Evolutionary conservation across 1,140 invertebrate genomes (phyloP).

Genomic region (Calosoma granatense): DNA sequence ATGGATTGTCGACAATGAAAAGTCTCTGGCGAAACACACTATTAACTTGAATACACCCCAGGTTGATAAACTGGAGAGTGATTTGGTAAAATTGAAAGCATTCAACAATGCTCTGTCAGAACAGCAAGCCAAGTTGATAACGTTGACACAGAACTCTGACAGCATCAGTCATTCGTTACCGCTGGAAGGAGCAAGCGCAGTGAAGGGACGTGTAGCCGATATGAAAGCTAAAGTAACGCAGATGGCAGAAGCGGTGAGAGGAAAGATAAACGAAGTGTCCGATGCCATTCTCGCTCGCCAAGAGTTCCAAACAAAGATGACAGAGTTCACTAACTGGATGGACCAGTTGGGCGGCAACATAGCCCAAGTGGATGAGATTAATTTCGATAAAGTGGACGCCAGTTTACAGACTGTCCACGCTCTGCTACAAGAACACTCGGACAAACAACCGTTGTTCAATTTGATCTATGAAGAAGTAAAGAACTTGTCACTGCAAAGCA

Average conservation of each 20-base stretch:
- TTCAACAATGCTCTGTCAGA: slow-evolving; percentile 73
- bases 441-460: slow-evolving; percentile 62
- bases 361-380: slow-evolving; percentile 68
- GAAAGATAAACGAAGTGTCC: slow-evolving; percentile 65
- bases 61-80: slow-evolving; percentile 59
- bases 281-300: slow-evolving; percentile 69
- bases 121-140: slow-evolving; percentile 69
- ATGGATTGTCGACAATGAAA: slow-evolving; percentile 61
- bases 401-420: slow-evolving; percentile 68
- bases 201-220: slow-evolving; percentile 60
- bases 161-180: slow-evolving; percentile 62
- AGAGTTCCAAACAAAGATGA: slow-evolving; percentile 73
- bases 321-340: slow-evolving; percentile 77
- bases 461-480: slow-evolving; percentile 75
- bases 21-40: slow-evolving; percentile 40
- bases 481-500: slow-evolving; percentile 54
- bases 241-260: slow-evolving; percentile 59
- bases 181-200: slow-evolving; percentile 57
- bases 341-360: slow-evolving; percentile 62
- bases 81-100: slow-evolving; percentile 59
- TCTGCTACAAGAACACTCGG: slow-evolving; percentile 68
- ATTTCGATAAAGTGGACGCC: slow-evolving; percentile 65
- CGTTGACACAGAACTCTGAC: slow-evolving; percentile 67
- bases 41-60: slow-evolving; percentile 53
- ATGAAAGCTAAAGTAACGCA: slow-evolving; percentile 61